phyloP scores from a whole-genome alignment of 2,113 vertebrate species.

The Pseudopipra pipra region DNA sequence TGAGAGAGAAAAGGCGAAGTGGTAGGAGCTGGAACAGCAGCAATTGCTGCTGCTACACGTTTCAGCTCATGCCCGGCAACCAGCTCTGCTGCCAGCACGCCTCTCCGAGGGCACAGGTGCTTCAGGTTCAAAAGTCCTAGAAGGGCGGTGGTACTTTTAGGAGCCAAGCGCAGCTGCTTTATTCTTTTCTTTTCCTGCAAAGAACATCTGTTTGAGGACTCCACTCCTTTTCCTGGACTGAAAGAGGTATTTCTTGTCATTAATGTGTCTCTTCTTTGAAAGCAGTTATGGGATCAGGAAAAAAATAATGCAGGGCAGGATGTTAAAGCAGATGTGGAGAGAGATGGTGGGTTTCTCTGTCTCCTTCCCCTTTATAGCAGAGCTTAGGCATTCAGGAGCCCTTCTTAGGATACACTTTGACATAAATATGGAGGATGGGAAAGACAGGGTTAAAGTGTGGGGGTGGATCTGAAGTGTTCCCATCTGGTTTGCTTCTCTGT shows the following conservation, averaged over 20 bases:
- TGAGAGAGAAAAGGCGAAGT: constrained; percentile 24
- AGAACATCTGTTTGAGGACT: background rate
- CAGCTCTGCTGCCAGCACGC: background rate
- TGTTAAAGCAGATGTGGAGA: background rate
- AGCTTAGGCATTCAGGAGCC: background rate
- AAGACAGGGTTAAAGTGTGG: constrained; percentile 24
- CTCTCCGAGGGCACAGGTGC: background rate
- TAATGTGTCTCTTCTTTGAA: background rate
- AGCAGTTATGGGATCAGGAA: background rate
- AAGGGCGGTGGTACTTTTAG: background rate
- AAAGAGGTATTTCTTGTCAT: constrained; percentile 55
- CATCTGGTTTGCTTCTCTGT: constrained; percentile 1
- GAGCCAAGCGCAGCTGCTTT: background rate
- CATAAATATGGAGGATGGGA: background rate
- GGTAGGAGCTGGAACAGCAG: constrained; percentile 55
- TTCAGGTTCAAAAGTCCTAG: background rate
- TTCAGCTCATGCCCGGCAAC: background rate
- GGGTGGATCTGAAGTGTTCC: constrained; percentile 10
- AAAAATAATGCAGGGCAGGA: background rate
- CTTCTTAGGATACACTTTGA: background rate
- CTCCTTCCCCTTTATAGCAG: background rate
- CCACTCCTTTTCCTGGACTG: background rate
- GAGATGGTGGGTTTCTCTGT: background rate
- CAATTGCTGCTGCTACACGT: background rate
- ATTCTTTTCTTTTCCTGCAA: background rate